Conservation (phyloP, 2,113 vertebrate species). For the Cricetomys ansorgei region DNA sequence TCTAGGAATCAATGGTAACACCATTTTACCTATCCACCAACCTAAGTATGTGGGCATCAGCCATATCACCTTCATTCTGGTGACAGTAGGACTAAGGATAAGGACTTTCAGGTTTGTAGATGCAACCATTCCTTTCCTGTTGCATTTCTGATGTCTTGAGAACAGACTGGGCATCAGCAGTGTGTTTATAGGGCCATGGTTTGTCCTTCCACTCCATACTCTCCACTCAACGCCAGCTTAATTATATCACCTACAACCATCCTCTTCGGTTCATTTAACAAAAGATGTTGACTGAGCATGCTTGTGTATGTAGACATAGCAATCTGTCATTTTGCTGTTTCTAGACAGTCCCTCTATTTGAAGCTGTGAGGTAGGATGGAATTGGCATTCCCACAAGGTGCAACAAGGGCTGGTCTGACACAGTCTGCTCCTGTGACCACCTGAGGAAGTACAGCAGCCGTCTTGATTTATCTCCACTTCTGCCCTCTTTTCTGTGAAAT, state of each 20-base stretch:
- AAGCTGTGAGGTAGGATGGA: neutral
- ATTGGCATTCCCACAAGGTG: neutral
- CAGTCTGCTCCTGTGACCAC: neutral
- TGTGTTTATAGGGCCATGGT: fast-evolving
- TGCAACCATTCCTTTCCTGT: neutral
- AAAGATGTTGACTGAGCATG: neutral
- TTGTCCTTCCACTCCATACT: no score
- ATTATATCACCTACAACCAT: neutral
- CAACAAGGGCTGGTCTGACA: neutral
- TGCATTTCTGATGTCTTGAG: neutral
- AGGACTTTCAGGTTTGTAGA: neutral
- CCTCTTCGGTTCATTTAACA: neutral
- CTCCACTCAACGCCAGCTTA: neutral
- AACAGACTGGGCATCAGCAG: neutral
- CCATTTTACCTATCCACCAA: neutral
- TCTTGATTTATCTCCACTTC: neutral
- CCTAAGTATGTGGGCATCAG: no score
- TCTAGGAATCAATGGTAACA: fast-evolving
- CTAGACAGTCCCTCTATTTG: neutral
- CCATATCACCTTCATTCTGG: neutral
- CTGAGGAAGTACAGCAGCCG: neutral
- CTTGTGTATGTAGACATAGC: neutral
- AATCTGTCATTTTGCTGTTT: neutral
- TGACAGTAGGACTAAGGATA: neutral
- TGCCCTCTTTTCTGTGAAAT: neutral